Evolutionary conservation across 2,888 invertebrate species (phyloP).

Genomic region (Euplagia quadripunctaria): DNA sequence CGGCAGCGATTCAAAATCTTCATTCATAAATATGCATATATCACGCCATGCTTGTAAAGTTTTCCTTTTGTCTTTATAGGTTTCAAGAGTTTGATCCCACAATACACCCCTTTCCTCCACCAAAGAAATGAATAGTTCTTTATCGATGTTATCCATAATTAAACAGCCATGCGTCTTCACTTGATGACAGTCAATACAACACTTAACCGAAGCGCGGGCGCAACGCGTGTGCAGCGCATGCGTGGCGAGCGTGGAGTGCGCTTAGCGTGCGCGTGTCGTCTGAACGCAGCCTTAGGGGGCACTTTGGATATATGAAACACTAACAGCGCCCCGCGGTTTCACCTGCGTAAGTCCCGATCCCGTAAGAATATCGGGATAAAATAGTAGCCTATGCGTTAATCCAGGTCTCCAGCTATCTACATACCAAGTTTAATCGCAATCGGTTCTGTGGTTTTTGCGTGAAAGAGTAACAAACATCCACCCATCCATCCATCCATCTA

Average conservation of each 20-base stretch:
- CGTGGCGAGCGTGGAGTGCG: conserved; percentile 19
- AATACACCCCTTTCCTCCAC: conserved; percentile 31
- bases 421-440: no score
- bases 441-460: no score
- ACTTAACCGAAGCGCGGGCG: background rate
- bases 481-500: no score
- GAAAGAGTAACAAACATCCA: no score
- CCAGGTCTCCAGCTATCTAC: no score
- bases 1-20: conserved; percentile 20
- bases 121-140: conserved; percentile 34
- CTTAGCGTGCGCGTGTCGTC: conserved; percentile 11
- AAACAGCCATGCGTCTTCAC: conserved; percentile 14
- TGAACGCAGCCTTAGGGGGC: background rate
- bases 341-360: no score
- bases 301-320: no score
- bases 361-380: no score
- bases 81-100: conserved; percentile 2
- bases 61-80: conserved; percentile 26
- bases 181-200: no score
- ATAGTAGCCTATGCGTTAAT: no score
- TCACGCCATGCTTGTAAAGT: conserved; percentile 33
- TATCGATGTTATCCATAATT: conserved; percentile 25
- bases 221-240: conserved; percentile 3
- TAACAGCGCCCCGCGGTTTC: no score
- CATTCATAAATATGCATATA: conserved; percentile 28